These are phyloP conservation scores for Delia radicum DNA, from an alignment of 1,140 invertebrate species.

Conservation along the genomic window DNA sequence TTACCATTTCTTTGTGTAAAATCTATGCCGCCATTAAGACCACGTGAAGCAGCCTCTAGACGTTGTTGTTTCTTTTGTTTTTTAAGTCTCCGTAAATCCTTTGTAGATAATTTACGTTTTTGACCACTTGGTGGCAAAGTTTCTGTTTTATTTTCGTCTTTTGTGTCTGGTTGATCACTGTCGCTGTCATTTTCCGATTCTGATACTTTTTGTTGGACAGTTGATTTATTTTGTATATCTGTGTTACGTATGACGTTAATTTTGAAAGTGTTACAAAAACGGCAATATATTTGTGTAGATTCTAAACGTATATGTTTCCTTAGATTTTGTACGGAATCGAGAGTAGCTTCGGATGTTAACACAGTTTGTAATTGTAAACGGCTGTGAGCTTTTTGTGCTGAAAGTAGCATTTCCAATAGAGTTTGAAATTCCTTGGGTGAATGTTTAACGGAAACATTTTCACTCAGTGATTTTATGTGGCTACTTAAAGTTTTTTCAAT, in stretches of 20 bases:
- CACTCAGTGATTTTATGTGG: conserved; percentile 20
- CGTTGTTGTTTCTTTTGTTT: conserved; percentile 33
- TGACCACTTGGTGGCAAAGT: background rate
- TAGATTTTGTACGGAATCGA: conserved; percentile 42
- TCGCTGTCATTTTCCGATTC: background rate
- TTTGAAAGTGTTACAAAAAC: conserved; percentile 47
- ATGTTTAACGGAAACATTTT: background rate
- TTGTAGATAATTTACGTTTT: conserved; percentile 10
- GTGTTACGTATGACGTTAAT: conserved; percentile 50
- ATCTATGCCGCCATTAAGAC: conserved; percentile 28
- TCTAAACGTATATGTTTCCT: conserved; percentile 35
- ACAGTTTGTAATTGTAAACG: background rate
- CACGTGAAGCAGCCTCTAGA: conserved; percentile 30
- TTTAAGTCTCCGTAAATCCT: conserved; percentile 26
- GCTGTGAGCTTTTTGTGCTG: conserved; percentile 16
- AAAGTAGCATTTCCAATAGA: conserved; percentile 26
- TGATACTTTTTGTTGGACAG: background rate
- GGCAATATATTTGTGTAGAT: conserved; percentile 28
- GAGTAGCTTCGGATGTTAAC: background rate
- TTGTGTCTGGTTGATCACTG: background rate
- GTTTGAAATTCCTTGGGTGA: conserved; percentile 32
- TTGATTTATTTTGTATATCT: conserved; percentile 32
- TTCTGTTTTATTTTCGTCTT: background rate
- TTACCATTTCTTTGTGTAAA: conserved; percentile 2
- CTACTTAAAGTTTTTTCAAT: conserved; percentile 26